Base-by-base conservation (phyloP, 2,888 invertebrate species). In the Lomographa bimaculata region DNA sequence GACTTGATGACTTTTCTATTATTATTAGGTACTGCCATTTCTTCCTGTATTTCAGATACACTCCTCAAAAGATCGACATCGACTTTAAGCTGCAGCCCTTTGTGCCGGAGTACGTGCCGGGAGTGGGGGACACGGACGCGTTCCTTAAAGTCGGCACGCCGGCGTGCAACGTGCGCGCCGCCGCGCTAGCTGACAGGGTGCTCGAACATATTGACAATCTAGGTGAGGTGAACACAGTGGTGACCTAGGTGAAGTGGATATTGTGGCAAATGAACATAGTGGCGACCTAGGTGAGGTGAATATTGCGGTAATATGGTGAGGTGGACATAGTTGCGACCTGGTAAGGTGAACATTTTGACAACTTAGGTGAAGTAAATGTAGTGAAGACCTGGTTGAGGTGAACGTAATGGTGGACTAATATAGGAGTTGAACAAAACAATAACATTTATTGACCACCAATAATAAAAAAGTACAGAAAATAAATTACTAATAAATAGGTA, bases 121-220 rank as follows among this genome's bases (percentile, higher is more conserved):
- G 98, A 0, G 98, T 99, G 26, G 99, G 99, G 0, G 99, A 99
- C 79, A 98, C 98, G 55, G 99, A 99, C 82, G 98, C 98, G 1
- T 98, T 99, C 82, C 92, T 99, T 20, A 99, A 99, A 90, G 95
- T 98, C 1, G 89, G 92, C 25, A 92, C 97, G 9, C 98, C 98
- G 0, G 94, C 96, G n/a, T 65, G 70, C 46, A 73, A 73, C 45
- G 67, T 76, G 43, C 74, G 78, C 8, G 79, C 64, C 1, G 59
- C 59, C 23, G 44, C 72, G 4, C 64, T 89, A 2, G 37, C 64
- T 1, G 85, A 89, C 0, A 56, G 58, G 1, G 60, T 79, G 1
- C 90, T 92, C 25, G 92, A 92, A 5, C 91, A 94, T 36, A 79
- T 93, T 0, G 86, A 89, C 18, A 90, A 91, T 39, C 74, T 91